Evolutionary conservation across 2,797 vertebrate genomes (phyloP), one percentile per base, ranked within the genome.

Genomic region (Pelochelys cantorii): DNA sequence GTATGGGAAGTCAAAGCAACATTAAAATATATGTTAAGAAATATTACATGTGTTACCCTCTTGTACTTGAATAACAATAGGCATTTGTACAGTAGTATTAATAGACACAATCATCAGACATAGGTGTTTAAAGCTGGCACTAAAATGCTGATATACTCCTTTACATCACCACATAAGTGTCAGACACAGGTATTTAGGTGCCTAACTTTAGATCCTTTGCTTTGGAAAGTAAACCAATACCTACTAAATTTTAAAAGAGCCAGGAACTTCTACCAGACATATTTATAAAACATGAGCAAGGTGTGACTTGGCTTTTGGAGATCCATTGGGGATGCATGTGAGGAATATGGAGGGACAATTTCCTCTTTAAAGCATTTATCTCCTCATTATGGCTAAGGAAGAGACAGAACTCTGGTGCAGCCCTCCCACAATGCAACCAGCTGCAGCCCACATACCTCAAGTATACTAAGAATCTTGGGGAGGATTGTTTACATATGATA

Each of bases 311-410:
- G 90, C 29, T 13, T 89, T 60, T 74, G 90, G 48, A 90, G 65
- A 90, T 91, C 86, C 68, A 94, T 91, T 86, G 22, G 68, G 87
- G 87, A 91, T 95, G 87, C 81, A 74, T 92, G 80, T 65, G 95
- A 92, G 79, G 80, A 74, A 75, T 79, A 86, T 1, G 87, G 53
- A 71, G 11, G 65, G 59, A 15, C 59, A 29, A 10, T 12, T 92
- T 95, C 87, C 91, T 86, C 82, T 90, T 90, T 95, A 65, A 42
- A 95, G 93, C 95, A 94, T 71, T 60, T 23, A 90, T 86, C 87
- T 95, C 52, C 94, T 93, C 93, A 94, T 95, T 92, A 88, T 52
- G 68, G 9, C 60, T 0, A 4, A 80, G 84, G 74, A 92, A 55
- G 93, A 90, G 91, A 60, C 23, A 68, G 86, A 90, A 48, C 56